Evolutionary conservation across 2,797 vertebrate genomes (phyloP).

Genomic region (Chiloscyllium punctatum): DNA sequence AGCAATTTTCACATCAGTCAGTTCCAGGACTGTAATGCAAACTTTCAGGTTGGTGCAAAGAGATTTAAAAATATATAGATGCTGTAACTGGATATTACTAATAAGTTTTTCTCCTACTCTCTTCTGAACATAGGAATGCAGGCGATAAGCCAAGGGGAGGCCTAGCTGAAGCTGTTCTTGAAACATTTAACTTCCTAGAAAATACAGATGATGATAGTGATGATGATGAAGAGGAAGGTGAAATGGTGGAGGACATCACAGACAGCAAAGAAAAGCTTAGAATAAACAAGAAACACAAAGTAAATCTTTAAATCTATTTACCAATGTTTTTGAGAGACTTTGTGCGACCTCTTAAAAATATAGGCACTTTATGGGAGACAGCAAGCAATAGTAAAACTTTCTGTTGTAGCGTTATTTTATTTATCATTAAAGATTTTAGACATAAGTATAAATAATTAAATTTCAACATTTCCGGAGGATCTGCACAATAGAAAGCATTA

Average conservation of each 20-base stretch:
- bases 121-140: slow-evolving; percentile 66
- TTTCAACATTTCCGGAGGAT: background rate
- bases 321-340: background rate
- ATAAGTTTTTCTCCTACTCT: background rate
- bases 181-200: slow-evolving; percentile 98
- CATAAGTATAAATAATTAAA: background rate
- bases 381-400: background rate
- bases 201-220: slow-evolving; percentile 94
- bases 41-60: background rate
- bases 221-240: slow-evolving; percentile 81
- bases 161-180: slow-evolving; percentile 64
- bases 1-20: background rate
- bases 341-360: background rate
- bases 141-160: slow-evolving; percentile 57
- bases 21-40: background rate
- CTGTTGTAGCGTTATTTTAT: background rate
- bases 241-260: slow-evolving; percentile 85
- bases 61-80: background rate
- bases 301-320: slow-evolving; percentile 51
- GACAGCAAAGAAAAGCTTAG: slow-evolving; percentile 77
- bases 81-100: background rate
- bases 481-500: background rate
- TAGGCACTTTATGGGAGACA: too few relatives aligned
- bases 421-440: background rate
- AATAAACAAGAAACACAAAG: slow-evolving; percentile 86